Conservation (phyloP, 2,888 invertebrate genomes). For the Allygus modestus region DNA sequence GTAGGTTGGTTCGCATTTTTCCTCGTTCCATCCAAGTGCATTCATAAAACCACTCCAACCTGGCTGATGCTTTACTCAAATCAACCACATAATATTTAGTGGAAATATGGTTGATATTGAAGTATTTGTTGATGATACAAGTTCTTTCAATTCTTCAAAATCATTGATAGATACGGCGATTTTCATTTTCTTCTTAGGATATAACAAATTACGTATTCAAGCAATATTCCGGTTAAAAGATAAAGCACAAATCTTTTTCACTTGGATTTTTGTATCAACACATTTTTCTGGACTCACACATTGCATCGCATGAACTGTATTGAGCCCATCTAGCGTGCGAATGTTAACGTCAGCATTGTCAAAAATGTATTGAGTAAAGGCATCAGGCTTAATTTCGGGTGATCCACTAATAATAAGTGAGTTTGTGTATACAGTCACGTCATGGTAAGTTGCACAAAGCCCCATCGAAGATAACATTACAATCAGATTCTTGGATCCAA, state of each 20-base stretch:
- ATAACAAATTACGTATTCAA: not conserved
- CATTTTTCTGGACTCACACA: constrained; percentile 69
- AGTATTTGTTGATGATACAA: too few species aligned
- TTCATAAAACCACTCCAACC: constrained; percentile 12
- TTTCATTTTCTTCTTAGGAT: not conserved
- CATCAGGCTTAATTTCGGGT: constrained; percentile 63
- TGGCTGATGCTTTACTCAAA: not conserved
- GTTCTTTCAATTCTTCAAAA: not conserved
- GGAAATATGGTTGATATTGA: not conserved
- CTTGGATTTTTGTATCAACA: not conserved
- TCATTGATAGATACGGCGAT: not conserved
- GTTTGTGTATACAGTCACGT: constrained; percentile 69
- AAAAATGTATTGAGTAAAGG: constrained; percentile 71
- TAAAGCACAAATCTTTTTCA: not conserved
- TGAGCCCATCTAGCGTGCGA: constrained; percentile 65
- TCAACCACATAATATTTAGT: not conserved
- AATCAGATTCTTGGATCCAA: constrained; percentile 69
- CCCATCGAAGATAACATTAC: constrained; percentile 69
- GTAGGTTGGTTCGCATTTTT: not conserved
- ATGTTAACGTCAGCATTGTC: constrained; percentile 72
- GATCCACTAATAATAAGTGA: constrained; percentile 68
- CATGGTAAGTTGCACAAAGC: constrained; percentile 70
- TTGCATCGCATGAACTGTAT: constrained; percentile 71
- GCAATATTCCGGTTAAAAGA: not conserved
- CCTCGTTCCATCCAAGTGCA: not conserved